Percentiles rank a stretch among this genome's conserved stretches.
Conservation (phyloP, 2,113 vertebrate genomes). For the Ondatra zibethicus region DNA sequence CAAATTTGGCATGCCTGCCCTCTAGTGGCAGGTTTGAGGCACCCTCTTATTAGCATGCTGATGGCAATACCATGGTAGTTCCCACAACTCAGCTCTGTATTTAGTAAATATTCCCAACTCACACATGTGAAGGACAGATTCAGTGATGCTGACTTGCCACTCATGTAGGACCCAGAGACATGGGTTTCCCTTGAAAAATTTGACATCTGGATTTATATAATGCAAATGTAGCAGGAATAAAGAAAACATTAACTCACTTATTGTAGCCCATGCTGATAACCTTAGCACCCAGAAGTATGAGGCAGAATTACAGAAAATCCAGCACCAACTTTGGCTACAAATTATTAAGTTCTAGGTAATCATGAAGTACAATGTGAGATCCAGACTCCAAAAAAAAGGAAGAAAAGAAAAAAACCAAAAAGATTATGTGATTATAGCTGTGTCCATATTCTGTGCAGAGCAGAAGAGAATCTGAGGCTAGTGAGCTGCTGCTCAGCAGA, state of each 20-base stretch:
- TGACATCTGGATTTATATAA: slow-evolving; percentile 16
- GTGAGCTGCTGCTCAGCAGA: background rate
- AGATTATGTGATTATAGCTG: slow-evolving; percentile 1
- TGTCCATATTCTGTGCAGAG: background rate
- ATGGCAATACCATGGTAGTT: background rate
- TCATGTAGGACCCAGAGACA: background rate
- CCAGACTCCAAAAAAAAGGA: background rate
- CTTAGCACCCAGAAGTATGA: background rate
- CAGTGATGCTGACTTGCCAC: slow-evolving; percentile 26
- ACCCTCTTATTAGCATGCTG: slow-evolving; percentile 11
- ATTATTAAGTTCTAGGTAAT: background rate
- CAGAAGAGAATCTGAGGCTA: slow-evolving; percentile 25
- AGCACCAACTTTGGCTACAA: background rate
- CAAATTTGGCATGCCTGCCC: slow-evolving; percentile 67
- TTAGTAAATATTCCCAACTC: background rate
- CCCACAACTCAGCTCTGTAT: background rate
- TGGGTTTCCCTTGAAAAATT: background rate
- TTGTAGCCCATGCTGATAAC: background rate
- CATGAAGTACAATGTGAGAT: background rate
- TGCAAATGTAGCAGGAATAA: background rate
- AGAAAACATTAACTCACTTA: background rate
- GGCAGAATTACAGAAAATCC: background rate
- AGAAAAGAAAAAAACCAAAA: background rate
- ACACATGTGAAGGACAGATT: background rate
- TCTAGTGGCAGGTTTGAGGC: slow-evolving; percentile 70